Evolutionary conservation across 2,113 vertebrate genomes (phyloP).

Genomic region (Micronycteris hirsuta): DNA sequence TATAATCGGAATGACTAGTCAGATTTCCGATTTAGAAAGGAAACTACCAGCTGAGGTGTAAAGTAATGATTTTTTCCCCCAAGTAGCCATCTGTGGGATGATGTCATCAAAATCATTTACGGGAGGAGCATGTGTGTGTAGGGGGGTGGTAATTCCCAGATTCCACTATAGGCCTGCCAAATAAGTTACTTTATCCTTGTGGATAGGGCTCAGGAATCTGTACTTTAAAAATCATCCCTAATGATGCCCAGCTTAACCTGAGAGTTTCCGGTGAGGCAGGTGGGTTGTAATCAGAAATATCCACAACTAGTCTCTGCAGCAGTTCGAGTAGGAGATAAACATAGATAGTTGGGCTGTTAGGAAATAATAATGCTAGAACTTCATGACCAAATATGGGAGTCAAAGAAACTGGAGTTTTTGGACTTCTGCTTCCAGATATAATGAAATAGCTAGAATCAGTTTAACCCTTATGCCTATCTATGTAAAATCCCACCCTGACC

Average conservation of each 20-base stretch:
- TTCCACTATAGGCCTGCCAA: background rate
- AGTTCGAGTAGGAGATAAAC: background rate
- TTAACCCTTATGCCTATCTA: background rate
- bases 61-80: background rate
- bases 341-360: background rate
- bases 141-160: background rate
- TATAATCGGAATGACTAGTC: background rate
- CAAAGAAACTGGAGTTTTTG: background rate
- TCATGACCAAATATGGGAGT: background rate
- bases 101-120: background rate
- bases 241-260: background rate
- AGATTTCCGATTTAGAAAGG: slow-evolving; percentile 16
- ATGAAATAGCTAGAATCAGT: background rate
- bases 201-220: background rate
- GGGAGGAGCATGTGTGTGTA: background rate
- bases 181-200: background rate
- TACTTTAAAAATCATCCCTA: slow-evolving; percentile 29
- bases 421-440: background rate
- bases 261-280: background rate
- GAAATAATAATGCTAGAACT: background rate
- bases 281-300: slow-evolving; percentile 20
- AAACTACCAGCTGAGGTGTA: background rate
- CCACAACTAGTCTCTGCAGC: background rate
- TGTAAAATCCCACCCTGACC: background rate
- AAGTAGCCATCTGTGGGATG: background rate